These are phyloP conservation scores for Armadillidium nasatum DNA, from an alignment of 1,140 invertebrate species.

Conservation along the genomic window DNA sequence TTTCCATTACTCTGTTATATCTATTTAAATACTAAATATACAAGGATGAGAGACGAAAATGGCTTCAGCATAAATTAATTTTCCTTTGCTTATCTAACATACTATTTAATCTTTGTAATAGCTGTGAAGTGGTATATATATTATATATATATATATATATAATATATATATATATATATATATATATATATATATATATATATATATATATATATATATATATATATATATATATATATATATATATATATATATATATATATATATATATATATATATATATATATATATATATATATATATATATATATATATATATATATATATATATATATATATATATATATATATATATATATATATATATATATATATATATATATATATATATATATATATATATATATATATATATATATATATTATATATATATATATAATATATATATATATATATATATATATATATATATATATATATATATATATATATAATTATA, in stretches of 20 bases:
- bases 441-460: slow-evolving; percentile 3
- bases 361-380: no score
- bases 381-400: no score
- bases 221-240: background rate
- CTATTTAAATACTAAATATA: no score
- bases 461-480: slow-evolving; percentile 6
- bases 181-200: background rate
- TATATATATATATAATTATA: background rate
- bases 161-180: background rate
- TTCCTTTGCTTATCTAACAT: no score
- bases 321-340: slow-evolving; percentile 1
- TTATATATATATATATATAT: slow-evolving; percentile 14
- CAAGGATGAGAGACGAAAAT: no score
- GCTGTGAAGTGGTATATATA: no score
- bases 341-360: no score
- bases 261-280: slow-evolving; percentile 3
- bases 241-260: slow-evolving; percentile 3
- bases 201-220: slow-evolving; percentile 3
- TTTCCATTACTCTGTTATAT: no score
- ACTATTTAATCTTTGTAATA: no score
- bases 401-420: no score
- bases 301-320: slow-evolving; percentile 3
- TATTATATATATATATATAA: slow-evolving; percentile 6
- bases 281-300: slow-evolving; percentile 3
- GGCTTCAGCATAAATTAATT: no score